These are phyloP conservation scores for Petrolisthes cinctipes DNA, from an alignment of 2,888 invertebrate species.

Conservation along the genomic window DNA sequence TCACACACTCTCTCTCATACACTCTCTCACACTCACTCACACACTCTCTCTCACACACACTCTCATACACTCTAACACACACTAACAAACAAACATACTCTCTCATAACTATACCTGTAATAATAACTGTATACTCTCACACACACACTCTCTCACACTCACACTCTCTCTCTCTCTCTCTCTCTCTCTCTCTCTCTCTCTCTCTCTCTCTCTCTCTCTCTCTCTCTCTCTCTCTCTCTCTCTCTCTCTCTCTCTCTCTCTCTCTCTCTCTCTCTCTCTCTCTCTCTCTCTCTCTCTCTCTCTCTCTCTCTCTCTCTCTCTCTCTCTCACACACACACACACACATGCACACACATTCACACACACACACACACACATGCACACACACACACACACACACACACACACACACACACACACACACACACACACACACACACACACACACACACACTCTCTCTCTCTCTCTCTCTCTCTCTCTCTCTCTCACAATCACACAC, in stretches of 20 bases:
- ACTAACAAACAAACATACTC: constrained; percentile 12
- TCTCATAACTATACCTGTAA: too few species aligned
- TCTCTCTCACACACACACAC: constrained; percentile 22
- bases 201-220: too few species aligned
- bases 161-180: too few species aligned
- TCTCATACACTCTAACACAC: constrained; percentile 18
- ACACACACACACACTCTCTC: constrained; percentile 11
- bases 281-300: constrained; percentile 31
- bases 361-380: too few species aligned
- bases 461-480: neutral
- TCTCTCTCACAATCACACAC: constrained; percentile 13
- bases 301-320: constrained; percentile 30
- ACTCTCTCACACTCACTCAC: neutral
- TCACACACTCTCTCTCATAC: too few species aligned
- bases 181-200: too few species aligned
- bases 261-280: constrained; percentile 30
- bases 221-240: neutral
- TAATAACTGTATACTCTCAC: too few species aligned
- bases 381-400: too few species aligned
- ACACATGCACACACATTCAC: neutral
- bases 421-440: neutral
- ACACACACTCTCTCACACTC: too few species aligned
- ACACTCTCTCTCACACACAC: neutral
- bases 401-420: neutral
- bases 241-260: neutral